A percentile compares a stretch with the other conserved stretches of the same genome.
Conservation (phyloP, 2,888 invertebrate species). For the Diaphora mendica region DNA sequence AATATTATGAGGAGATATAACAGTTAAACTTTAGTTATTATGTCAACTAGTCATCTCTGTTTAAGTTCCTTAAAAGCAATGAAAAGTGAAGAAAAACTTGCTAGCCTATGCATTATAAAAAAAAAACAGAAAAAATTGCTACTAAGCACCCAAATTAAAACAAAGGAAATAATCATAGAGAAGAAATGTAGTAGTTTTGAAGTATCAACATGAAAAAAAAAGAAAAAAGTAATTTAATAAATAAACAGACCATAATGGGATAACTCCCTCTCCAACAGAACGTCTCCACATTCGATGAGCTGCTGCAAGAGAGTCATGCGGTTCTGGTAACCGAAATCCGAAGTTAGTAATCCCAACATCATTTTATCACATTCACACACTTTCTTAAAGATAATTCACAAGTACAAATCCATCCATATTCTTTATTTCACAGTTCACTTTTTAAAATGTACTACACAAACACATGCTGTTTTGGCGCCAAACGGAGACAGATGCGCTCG, state of each 20-base stretch:
- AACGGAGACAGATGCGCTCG: conserved; percentile 77
- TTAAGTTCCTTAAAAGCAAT: not conserved
- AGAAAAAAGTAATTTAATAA: conserved; percentile 10
- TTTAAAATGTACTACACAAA: conserved; percentile 42
- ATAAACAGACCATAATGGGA: conserved; percentile 65
- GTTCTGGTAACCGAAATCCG: conserved; percentile 79
- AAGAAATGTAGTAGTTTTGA: not conserved
- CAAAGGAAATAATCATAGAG: not conserved
- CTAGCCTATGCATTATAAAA: not conserved
- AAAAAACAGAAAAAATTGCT: not conserved
- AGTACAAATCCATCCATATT: conserved; percentile 24
- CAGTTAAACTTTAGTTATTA: not conserved
- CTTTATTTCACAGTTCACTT: conserved; percentile 16
- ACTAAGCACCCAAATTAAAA: not conserved
- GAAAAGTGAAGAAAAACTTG: not conserved
- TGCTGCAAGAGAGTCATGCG: conserved; percentile 77
- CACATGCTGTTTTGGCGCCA: conserved; percentile 76
- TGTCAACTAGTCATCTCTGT: not conserved
- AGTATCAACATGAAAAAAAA: not conserved
- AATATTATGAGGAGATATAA: too few species aligned
- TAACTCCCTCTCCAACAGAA: conserved; percentile 69
- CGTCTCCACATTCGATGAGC: conserved; percentile 80
- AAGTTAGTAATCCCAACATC: conserved; percentile 79
- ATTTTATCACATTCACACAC: conserved; percentile 46
- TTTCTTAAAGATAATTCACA: conserved; percentile 6